These are phyloP conservation scores for Chirona hameri DNA, from an alignment of 2,888 invertebrate species.

Conservation along the genomic window DNA sequence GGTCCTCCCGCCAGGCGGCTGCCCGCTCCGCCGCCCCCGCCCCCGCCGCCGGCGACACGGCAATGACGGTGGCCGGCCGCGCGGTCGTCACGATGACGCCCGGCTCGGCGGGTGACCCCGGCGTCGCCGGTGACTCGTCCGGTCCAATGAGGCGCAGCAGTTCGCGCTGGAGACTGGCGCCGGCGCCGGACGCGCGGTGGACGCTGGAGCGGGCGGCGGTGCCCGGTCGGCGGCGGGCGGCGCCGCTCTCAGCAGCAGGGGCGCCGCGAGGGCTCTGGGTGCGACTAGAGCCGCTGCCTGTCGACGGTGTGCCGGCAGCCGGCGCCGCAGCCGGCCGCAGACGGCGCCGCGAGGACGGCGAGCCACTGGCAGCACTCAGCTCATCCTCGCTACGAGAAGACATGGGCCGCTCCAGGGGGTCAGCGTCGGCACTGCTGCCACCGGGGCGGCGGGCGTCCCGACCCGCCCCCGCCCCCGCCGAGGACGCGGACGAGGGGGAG, in stretches of 20 bases:
- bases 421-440: neutral
- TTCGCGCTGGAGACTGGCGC: constrained; percentile 74
- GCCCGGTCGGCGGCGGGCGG: constrained; percentile 43
- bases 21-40: constrained; percentile 40
- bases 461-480: neutral
- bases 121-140: constrained; percentile 44
- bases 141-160: constrained; percentile 81
- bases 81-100: constrained; percentile 50
- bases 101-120: constrained; percentile 12
- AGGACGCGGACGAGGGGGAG: neutral
- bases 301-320: neutral
- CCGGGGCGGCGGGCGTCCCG: neutral
- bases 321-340: constrained; percentile 3
- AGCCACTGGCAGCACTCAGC: neutral
- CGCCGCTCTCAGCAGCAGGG: constrained; percentile 48
- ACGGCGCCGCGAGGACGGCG: neutral
- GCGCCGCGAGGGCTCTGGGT: constrained; percentile 47
- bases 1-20: constrained; percentile 36
- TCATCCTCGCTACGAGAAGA: neutral
- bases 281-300: constrained; percentile 37
- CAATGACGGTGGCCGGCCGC: constrained; percentile 61
- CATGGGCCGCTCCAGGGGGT: neutral
- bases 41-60: constrained; percentile 54
- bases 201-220: constrained; percentile 48
- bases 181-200: constrained; percentile 42